Evolutionary conservation across 2,113 vertebrate genomes (phyloP), one percentile per base, ranked within the genome.

Genomic region (Oceanodroma tethys): DNA sequence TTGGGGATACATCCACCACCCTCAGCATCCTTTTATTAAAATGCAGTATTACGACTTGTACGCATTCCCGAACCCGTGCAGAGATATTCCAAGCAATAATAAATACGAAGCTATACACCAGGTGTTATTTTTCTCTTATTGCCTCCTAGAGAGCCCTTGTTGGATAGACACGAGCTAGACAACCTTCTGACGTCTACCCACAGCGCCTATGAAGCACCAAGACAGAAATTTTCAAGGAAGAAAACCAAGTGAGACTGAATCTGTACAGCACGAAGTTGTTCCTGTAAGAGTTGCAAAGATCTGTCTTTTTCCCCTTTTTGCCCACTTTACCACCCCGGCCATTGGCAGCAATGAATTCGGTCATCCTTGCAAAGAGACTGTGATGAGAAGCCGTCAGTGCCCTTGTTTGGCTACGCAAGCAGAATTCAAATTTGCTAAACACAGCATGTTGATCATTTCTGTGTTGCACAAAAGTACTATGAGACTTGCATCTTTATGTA

Each of bases 11-110:
- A 29, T 9, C 13, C n/a, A 16, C 43, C 38, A 27, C 11, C 2
- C 60, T 11, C 55, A 25, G 40, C 0, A 60, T 6, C 26, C 9
- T 68, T 26, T 23, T 13, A 9, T 4, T 42, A 16, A 13, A 63
- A 26, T 0, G 1, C 55, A 15, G 7, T 20, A 0, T 3, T 26
- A 11, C 1, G 23, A n/a, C 23, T 62, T 23, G 18, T 3, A 40
- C 7, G 1, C 7, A 10, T 14, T 68, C 27, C 56, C 2, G 1
- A 75, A 20, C 14, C 62, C 16, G 7, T 9, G 26, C n/a, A 76
- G 58, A 63, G 59, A 17, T 13, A 52, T 16, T 52, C 34, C 68
- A 55, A 20, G 23, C 48, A 56, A 14, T 8, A 81, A 47, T 2
- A 55, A 63, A 32, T 9, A 56, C 0, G 1, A 60, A 76, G 4